Base-by-base conservation (phyloP, 2,113 vertebrate genomes). In the Grallaria varia region DNA sequence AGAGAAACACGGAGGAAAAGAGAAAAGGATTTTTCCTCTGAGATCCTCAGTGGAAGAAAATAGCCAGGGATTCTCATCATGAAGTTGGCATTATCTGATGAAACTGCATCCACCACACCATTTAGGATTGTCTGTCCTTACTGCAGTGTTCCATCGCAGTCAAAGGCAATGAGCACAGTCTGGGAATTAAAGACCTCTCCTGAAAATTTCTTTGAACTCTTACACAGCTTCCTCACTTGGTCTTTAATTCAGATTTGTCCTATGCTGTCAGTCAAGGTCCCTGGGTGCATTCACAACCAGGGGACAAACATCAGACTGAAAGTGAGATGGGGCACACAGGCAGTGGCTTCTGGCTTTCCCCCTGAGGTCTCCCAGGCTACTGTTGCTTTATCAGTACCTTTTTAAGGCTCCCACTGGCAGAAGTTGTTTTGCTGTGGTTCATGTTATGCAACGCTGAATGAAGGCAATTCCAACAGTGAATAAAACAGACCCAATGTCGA, bases 401-500 rank as follows among this genome's bases (percentile, higher is more conserved):
- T 44, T 9, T 20, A 45, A 68, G 37, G 55, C 14, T 79, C 25
- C 14, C 40, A 53, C 10, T 30, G 60, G 24, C 30, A 83, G 39
- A 42, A 23, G 28, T 22, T 24, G 21, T 30, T 80, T 62, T 49
- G 42, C 59, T 4, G 5, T 69, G 23, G 21, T 62, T 80, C 31
- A 33, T 25, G 17, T 80, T 55, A 73, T 22, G 45, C 31, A 75
- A 12, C 50, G 35, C 9, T 59, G 59, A 93, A 50, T 22, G 37
- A 60, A 73, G 39, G 3, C 1, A 31, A 22, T 74, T 89, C 44
- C n/a, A 79, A 27, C 24, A 72, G 30, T 25, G 35, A 78, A 56
- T 39, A 59, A 49, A 83, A 42, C 0, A 3, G 47, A 66, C 6
- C 8, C 5, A 4, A 4, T 53, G 14, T 20, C 0, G 5, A 77